Conservation (phyloP, 2,113 vertebrate species). For the Charina bottae region DNA sequence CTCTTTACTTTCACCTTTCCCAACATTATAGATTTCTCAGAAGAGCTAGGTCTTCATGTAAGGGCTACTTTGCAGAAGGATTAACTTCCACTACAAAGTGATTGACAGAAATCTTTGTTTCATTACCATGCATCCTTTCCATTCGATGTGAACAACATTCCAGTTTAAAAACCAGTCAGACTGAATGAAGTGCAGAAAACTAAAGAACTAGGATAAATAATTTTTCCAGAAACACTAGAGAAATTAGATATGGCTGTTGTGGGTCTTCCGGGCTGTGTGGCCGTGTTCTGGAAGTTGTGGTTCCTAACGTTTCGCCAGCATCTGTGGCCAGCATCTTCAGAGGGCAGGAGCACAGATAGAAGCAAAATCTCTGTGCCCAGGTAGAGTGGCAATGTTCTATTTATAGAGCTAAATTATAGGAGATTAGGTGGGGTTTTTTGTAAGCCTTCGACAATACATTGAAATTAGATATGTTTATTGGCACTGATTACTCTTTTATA, state of each 20-base stretch:
- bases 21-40: background rate
- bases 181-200: background rate
- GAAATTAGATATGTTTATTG: background rate
- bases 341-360: no score
- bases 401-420: no score
- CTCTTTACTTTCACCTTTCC: no score
- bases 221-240: background rate
- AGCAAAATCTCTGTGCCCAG: no score
- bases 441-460: no score
- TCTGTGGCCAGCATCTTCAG: no score
- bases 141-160: background rate
- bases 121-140: background rate
- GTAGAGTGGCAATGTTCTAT: no score
- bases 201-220: background rate
- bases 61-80: background rate
- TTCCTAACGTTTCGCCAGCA: no score
- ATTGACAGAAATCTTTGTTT: background rate
- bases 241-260: background rate
- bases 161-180: background rate
- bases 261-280: no score
- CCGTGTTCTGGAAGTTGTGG: no score
- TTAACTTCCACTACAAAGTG: background rate
- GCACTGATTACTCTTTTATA: background rate
- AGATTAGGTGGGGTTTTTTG: no score
- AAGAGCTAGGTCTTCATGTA: background rate